Evolutionary conservation across 2,888 invertebrate species (phyloP), one percentile per base, ranked within the genome.

Genomic region (Dynastes maya): DNA sequence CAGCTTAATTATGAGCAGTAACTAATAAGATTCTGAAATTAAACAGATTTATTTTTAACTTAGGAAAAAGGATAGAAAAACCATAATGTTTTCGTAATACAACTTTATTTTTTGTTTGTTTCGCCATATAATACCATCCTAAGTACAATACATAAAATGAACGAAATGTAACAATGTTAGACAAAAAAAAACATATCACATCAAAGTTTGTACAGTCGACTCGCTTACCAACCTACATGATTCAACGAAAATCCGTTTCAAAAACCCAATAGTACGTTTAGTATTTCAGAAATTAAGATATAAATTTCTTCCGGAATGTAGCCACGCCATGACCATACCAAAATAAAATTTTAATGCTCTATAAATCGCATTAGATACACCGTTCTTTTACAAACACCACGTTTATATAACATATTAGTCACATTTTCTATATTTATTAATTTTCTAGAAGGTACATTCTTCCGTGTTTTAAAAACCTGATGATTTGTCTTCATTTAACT

Each of bases 131-230:
- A 45, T 58, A 58, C 55, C 22, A 37, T 74, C 9, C 55, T 53
- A 53, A 70, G 27, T 70, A 45, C 45, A 45, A 45, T 1, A 70
- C 51, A 32, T 49, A 74, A 61, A 74, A 58, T 74, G 74, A 67
- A 45, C 49, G 45, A 67, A 37, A 67, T 61, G 61, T 51, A 71
- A 71, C 55, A 51, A 27, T 45, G 45, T 45, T 45, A 45, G 45
- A 45, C 45, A 11, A 45, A 45, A 51, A 27, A 58, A 58, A 74
- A 58, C 74, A 61, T 74, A 74, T 74, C 74, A 74, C 74, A 74
- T 58, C 67, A 49, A 32, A 27, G 27, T 74, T 74, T 74, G 74
- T 74, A 74, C 74, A 67, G 45, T 67, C 45, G 45, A 67, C 45
- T 37, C 37, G 16, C 22, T 32, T 32, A 63, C 32, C 22, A 32